phyloP scores from a whole-genome alignment of 2,888 invertebrate genomes.

The Serripes groenlandicus region DNA sequence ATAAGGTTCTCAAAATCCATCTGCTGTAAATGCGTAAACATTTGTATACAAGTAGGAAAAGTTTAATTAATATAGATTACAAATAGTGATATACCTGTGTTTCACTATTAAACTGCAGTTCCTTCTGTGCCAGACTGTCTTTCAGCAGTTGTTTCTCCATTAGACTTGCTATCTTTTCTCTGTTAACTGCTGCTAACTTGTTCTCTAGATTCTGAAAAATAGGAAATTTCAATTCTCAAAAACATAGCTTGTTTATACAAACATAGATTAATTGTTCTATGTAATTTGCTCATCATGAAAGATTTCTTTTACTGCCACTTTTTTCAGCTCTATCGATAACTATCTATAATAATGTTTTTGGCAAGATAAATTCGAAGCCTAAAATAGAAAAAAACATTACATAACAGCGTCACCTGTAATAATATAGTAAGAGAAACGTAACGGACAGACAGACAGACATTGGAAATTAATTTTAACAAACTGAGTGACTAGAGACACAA shows the following conservation, averaged over 20 bases:
- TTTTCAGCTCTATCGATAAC: too few species aligned
- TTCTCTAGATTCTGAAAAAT: conserved; percentile 74
- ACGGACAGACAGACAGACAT: too few species aligned
- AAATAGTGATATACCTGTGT: conserved; percentile 70
- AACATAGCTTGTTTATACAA: not conserved
- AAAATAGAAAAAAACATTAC: too few species aligned
- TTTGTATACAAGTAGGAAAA: not conserved
- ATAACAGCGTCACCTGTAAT: too few species aligned
- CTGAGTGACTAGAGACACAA: too few species aligned
- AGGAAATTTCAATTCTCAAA: not conserved
- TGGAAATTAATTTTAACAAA: too few species aligned
- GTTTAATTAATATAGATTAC: not conserved
- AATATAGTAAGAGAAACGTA: too few species aligned
- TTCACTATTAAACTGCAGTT: conserved; percentile 77
- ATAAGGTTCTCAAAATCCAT: not conserved
- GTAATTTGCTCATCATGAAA: too few species aligned
- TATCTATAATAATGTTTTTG: too few species aligned
- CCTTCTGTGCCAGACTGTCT: conserved; percentile 76
- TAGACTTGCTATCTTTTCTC: conserved; percentile 78
- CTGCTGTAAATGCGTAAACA: not conserved
- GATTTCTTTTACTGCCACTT: too few species aligned
- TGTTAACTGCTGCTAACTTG: conserved; percentile 72
- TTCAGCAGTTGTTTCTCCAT: conserved; percentile 80
- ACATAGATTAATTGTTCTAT: too few species aligned
- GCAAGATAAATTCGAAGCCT: too few species aligned